phyloP scores from a whole-genome alignment of 1,140 invertebrate species.

The Pachyrhynchus sulphureomaculatus region DNA sequence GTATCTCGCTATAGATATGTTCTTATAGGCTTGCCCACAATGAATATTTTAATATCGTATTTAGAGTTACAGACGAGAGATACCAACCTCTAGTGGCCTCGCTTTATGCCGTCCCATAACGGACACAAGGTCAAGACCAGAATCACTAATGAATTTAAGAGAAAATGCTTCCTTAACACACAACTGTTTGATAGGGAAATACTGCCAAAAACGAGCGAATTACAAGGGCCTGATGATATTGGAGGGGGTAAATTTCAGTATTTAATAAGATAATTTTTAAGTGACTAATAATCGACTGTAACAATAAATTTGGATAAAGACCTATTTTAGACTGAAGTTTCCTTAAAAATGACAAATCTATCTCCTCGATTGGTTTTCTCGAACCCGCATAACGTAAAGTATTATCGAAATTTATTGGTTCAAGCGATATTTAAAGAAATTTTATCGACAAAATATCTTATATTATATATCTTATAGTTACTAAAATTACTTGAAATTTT shows the following conservation, averaged over 20 bases:
- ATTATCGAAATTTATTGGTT: too few relatives aligned
- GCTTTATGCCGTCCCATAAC: slow-evolving; percentile 9
- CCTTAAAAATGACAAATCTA: too few relatives aligned
- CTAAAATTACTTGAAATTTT: too few relatives aligned
- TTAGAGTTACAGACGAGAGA: slow-evolving; percentile 13
- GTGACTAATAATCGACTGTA: neutral
- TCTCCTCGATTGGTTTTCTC: too few relatives aligned
- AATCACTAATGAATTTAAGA: slow-evolving; percentile 10
- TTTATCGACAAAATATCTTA: too few relatives aligned
- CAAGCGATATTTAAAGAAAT: neutral
- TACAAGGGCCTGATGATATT: slow-evolving; percentile 2
- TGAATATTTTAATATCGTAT: neutral
- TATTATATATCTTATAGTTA: too few relatives aligned
- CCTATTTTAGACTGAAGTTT: too few relatives aligned
- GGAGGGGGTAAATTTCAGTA: neutral
- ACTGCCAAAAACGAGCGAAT: neutral
- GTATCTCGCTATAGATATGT: neutral
- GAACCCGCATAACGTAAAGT: too few relatives aligned
- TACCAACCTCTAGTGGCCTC: slow-evolving; percentile 12
- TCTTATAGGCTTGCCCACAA: neutral
- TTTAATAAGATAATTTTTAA: neutral
- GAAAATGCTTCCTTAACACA: slow-evolving; percentile 22
- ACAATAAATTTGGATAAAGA: neutral
- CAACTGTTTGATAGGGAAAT: slow-evolving; percentile 10
- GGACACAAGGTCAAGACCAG: neutral